Base-by-base conservation (phyloP, 2,797 vertebrate species). In the Austrolebias charrua region DNA sequence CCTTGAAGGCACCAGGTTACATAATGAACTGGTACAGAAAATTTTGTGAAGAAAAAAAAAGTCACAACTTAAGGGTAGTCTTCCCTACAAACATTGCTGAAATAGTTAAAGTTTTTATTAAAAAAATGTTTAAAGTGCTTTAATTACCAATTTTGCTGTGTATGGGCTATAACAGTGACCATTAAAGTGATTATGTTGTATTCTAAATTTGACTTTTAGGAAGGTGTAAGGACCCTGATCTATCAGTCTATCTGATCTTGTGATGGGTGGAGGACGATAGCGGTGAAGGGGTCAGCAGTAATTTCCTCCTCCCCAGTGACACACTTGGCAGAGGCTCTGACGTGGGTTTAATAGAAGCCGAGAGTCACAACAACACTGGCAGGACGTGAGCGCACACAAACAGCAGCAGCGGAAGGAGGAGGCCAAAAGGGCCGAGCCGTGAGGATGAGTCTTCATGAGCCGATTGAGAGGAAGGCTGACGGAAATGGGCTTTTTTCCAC, bases 341-440 rank as follows among this genome's bases (percentile, higher is more conserved):
- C 80, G 76, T 66, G 61, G 63, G 40, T 69, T 77, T 81, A 81
- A 86, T 86, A 73, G 78, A 84, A 75, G 73, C 70, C 11, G 71
- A 72, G 73, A 80, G 83, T 86, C 80, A 87, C 81, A 76, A 76
- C 79, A 82, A 77, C 59, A 63, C 2, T 58, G 62, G 60, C 67
- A 60, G 75, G 46, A 64, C 49, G 5, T 24, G 49, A 56, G 60
- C 8, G 58, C 45, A n/a, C 56, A 47, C 45, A 56, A 74, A 73
- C 59, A 50, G 52, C 10, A 38, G 79, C 8, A 54, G 52, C 69
- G 67, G 65, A 55, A 31, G 15, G 56, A 9, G 2, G 50, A 28
- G 76, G 73, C 63, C 54, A 68, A 68, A 58, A 61, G 77, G 55
- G 67, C 64, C 16, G 63, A 57, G 61, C 54, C 8, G 64, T 0